phyloP scores from a whole-genome alignment of 2,888 invertebrate genomes.

The Parthenolecanium corni region DNA sequence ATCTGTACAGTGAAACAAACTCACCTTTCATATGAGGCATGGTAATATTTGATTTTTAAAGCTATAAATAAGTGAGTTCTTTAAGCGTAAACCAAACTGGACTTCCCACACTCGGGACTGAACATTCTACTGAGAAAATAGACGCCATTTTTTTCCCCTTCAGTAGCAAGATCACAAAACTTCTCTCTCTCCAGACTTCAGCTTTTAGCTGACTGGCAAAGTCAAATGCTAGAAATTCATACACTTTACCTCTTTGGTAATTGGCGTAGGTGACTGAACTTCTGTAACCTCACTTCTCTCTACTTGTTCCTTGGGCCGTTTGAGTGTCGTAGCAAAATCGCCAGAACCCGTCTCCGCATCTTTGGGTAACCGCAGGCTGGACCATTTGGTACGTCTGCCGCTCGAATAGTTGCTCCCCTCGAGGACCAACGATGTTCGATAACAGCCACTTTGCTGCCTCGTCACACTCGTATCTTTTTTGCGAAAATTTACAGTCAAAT shows the following conservation, averaged over 20 bases:
- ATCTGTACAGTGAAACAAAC: too few species aligned
- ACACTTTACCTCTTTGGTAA: conserved; percentile 13
- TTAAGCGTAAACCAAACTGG: too few species aligned
- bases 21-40: too few species aligned
- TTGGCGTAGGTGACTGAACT: conserved; percentile 6
- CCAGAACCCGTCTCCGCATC: not conserved
- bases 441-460: conserved; percentile 11
- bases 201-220: too few species aligned
- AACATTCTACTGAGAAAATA: too few species aligned
- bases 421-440: conserved; percentile 9
- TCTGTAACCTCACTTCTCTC: not conserved
- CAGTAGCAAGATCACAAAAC: too few species aligned
- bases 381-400: conserved; percentile 13
- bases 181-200: too few species aligned
- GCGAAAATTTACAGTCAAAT: not conserved
- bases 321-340: not conserved
- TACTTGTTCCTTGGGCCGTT: conserved; percentile 9
- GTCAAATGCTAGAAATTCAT: too few species aligned
- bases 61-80: too few species aligned
- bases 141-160: too few species aligned
- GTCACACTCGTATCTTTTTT: conserved; percentile 12
- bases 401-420: not conserved
- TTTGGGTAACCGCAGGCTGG: conserved; percentile 18
- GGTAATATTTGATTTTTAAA: too few species aligned
- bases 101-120: too few species aligned